A percentile compares a stretch with the other conserved stretches of the same genome.
Conservation (phyloP, 2,888 invertebrate genomes). For the Mythimna impura region DNA sequence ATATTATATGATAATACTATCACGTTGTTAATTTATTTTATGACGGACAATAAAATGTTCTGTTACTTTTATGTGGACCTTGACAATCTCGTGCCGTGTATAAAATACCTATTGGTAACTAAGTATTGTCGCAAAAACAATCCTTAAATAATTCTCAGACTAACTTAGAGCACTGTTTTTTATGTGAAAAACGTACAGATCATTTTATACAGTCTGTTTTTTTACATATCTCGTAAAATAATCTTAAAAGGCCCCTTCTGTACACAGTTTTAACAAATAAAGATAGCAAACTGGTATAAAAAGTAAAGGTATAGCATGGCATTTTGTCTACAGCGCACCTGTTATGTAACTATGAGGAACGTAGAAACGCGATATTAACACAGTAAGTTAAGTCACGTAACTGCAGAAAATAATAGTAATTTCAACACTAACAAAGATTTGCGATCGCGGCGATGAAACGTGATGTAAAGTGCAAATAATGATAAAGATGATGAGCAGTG, state of each 20-base stretch:
- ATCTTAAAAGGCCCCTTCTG: slow-evolving; percentile 67
- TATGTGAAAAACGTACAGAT: slow-evolving; percentile 20
- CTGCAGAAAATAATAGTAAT: slow-evolving; percentile 66
- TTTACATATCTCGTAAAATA: slow-evolving; percentile 32
- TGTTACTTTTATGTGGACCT: slow-evolving; percentile 42
- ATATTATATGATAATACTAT: slow-evolving; percentile 56
- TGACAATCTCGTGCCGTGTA: slow-evolving; percentile 48
- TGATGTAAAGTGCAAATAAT: slow-evolving; percentile 71
- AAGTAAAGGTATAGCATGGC: slow-evolving; percentile 62
- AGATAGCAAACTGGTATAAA: slow-evolving; percentile 68
- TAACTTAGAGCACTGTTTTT: slow-evolving; percentile 25
- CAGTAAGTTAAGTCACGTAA: slow-evolving; percentile 68
- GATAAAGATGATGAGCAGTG: slow-evolving; percentile 66
- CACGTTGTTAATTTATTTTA: slow-evolving; percentile 55
- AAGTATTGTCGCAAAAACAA: slow-evolving; percentile 49
- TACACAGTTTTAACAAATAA: slow-evolving; percentile 67
- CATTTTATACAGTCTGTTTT: slow-evolving; percentile 24
- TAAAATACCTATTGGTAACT: slow-evolving; percentile 57
- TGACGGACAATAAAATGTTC: slow-evolving; percentile 55
- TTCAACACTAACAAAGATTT: slow-evolving; percentile 63
- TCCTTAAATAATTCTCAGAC: slow-evolving; percentile 47
- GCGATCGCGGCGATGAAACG: slow-evolving; percentile 69
- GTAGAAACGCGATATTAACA: slow-evolving; percentile 58
- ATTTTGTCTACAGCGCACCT: slow-evolving; percentile 69
- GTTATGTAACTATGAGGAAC: slow-evolving; percentile 67